Evolutionary conservation across 2,113 vertebrate genomes (phyloP), one percentile per base, ranked within the genome.

Genomic region (Artemisiospiza belli): DNA sequence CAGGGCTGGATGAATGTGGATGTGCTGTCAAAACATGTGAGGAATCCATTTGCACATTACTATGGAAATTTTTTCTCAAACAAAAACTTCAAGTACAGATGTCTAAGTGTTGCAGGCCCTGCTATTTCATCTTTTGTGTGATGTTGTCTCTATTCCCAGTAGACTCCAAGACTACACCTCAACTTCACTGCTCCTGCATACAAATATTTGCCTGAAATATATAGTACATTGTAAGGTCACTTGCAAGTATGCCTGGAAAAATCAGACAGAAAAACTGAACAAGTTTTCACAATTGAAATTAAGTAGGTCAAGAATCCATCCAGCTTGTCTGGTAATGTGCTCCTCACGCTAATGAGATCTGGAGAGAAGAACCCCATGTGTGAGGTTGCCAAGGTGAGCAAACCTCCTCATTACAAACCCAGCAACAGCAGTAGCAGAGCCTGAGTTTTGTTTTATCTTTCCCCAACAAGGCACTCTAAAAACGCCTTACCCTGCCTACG

Each of bases 281-380:
- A 80, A 86, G 67, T 93, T 94, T 95, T 96, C 93, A 95, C 83
- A 89, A 89, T 47, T 91, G 85, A 94, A 96, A 96, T 96, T 87
- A 97, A 97, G 89, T 93, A 97, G 96, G 95, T 96, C 97, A 97
- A 94, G 94, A 90, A 94, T 95, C 94, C 86, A 91, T 91, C 91
- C 91, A 57, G 83, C 83, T 92, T 94, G 90, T 92, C 93, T 80
- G 87, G 81, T 90, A 96, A 88, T 93, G 91, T 97, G 96, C 91
- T 95, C 77, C 94, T 96, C 94, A 96, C 96, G 61, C 96, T 98
- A 97, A 97, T 97, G 97, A 97, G 94, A 96, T 92, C 90, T 97
- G 96, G 91, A 96, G 95, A 97, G 94, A 87, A 84, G 95, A 97
- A 93, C 94, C 92, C 95, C 96, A 97, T 96, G 94, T 94, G 83